phyloP scores from a whole-genome alignment of 2,113 vertebrate genomes.

The Podiceps cristatus region DNA sequence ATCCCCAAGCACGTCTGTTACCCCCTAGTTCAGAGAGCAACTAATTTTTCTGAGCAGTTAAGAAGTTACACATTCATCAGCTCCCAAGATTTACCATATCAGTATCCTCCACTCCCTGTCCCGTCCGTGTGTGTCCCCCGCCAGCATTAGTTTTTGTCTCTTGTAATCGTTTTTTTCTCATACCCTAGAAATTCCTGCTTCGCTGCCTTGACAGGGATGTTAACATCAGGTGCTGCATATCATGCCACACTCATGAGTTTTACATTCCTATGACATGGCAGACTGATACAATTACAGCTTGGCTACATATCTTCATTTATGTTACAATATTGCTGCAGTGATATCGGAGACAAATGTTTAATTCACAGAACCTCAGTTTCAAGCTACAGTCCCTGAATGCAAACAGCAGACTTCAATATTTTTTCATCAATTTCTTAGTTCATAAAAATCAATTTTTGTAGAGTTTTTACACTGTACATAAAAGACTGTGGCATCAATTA shows the following conservation, averaged over 20 bases:
- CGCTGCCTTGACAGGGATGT: neutral
- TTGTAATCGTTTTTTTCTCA: neutral
- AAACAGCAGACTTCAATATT: slow-evolving; percentile 46
- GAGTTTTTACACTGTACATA: slow-evolving; percentile 82
- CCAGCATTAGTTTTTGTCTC: slow-evolving; percentile 6
- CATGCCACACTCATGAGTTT: slow-evolving; percentile 30
- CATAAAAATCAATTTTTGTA: slow-evolving; percentile 84
- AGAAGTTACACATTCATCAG: neutral
- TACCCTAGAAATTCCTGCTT: neutral
- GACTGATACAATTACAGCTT: slow-evolving; percentile 59
- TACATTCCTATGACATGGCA: slow-evolving; percentile 12
- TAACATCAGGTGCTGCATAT: neutral
- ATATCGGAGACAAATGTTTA: slow-evolving; percentile 61
- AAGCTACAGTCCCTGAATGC: slow-evolving; percentile 25
- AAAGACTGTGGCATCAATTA: slow-evolving; percentile 95
- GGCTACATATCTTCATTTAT: slow-evolving; percentile 55
- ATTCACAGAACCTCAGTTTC: slow-evolving; percentile 51
- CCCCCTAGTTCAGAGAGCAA: neutral
- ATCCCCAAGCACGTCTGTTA: neutral
- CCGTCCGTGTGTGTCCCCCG: no score
- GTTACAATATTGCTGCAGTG: slow-evolving; percentile 43
- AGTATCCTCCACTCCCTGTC: neutral
- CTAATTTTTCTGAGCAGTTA: neutral
- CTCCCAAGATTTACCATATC: neutral
- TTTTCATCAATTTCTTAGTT: slow-evolving; percentile 73